A percentile compares a stretch with the other conserved stretches of the same genome.
phyloP scores from a whole-genome alignment of 2,888 invertebrate species.

The Cataglyphis rosenhaueri region DNA sequence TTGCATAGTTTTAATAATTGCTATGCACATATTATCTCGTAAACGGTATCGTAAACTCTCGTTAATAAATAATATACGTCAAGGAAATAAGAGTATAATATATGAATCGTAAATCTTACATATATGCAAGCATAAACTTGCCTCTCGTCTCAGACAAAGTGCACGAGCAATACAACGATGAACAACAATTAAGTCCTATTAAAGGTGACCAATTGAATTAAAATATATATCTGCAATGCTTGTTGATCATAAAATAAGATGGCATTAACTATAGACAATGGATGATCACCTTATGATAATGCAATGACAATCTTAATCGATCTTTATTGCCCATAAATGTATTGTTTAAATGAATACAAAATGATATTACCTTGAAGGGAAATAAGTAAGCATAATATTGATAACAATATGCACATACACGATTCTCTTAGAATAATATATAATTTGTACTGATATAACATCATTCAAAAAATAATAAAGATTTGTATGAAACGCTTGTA shows the following conservation, averaged over 20 bases:
- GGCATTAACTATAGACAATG: conserved; percentile 27
- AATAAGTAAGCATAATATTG: neutral
- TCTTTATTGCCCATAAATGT: conserved; percentile 9
- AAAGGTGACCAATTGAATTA: conserved; percentile 10
- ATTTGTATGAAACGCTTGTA: neutral
- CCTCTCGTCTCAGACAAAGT: neutral
- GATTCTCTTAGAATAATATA: neutral
- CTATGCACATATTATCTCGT: neutral
- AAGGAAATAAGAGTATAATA: neutral
- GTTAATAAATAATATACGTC: neutral
- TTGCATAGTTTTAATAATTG: conserved; percentile 3
- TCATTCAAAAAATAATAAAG: neutral
- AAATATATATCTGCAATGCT: neutral
- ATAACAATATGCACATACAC: neutral
- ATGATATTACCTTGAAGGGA: neutral
- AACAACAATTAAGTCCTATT: conserved; percentile 31
- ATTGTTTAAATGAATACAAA: neutral
- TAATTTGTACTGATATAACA: neutral
- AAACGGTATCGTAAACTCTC: neutral
- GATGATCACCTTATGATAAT: conserved; percentile 5
- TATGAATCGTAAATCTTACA: neutral
- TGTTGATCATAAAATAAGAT: conserved; percentile 10
- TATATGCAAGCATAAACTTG: neutral
- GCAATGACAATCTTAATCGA: conserved; percentile 11
- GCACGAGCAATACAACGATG: neutral